Evolutionary conservation across 2,888 invertebrate genomes (phyloP).

Genomic region (Heliconius ismenius): DNA sequence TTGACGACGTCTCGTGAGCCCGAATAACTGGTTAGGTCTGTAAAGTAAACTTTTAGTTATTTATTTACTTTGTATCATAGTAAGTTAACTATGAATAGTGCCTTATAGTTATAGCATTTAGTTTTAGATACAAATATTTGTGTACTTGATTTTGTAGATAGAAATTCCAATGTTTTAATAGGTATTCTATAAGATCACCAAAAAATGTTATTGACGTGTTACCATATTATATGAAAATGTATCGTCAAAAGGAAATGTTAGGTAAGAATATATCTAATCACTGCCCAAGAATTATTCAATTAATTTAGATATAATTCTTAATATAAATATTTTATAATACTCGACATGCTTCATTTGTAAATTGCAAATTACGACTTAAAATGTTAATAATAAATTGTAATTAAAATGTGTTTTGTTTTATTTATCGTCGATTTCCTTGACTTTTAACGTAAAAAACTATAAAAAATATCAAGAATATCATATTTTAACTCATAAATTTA

Average conservation of each 20-base stretch:
- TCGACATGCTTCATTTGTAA: constrained; percentile 73
- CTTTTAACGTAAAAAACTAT: neutral
- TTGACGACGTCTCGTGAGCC: constrained; percentile 74
- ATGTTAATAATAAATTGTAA: constrained; percentile 67
- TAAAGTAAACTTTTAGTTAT: constrained; percentile 78
- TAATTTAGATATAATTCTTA: constrained; percentile 56
- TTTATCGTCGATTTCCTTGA: constrained; percentile 34
- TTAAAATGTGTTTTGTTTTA: constrained; percentile 51
- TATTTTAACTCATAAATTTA: neutral
- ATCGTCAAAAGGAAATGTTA: constrained; percentile 53
- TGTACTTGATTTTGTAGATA: constrained; percentile 62
- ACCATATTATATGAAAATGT: constrained; percentile 64
- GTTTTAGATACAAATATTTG: constrained; percentile 71
- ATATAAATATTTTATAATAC: constrained; percentile 65
- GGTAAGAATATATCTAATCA: constrained; percentile 52
- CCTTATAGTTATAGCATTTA: constrained; percentile 77
- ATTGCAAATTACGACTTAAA: constrained; percentile 77
- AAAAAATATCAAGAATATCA: neutral
- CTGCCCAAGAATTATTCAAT: constrained; percentile 69
- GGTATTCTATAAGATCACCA: constrained; percentile 69
- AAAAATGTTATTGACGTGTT: constrained; percentile 70
- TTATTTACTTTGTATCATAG: constrained; percentile 81
- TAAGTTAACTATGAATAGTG: constrained; percentile 80
- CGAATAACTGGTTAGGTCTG: constrained; percentile 70
- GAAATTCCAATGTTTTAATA: constrained; percentile 46